Evolutionary conservation across 2,888 invertebrate species (phyloP).

Genomic region (Plebejus melissa): DNA sequence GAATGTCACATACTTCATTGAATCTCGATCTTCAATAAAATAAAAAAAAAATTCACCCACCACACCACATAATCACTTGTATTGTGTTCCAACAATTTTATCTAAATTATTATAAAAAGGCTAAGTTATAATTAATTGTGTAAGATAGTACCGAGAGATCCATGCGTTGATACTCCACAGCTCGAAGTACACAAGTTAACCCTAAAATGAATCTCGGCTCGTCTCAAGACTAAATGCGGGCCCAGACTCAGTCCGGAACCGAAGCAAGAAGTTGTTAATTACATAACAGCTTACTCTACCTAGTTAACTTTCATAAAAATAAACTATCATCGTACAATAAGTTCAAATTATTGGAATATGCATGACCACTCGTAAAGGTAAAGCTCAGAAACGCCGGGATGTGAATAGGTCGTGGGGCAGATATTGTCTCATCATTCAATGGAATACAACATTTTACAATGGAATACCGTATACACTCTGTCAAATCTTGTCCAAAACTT

Average conservation of each 20-base stretch:
- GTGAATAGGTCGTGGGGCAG: slow-evolving; percentile 55
- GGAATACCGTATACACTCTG: background rate
- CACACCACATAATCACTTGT: slow-evolving; percentile 66
- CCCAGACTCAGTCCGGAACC: slow-evolving; percentile 58
- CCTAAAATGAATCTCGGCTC: slow-evolving; percentile 74
- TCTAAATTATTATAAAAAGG: slow-evolving; percentile 79
- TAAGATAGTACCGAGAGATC: slow-evolving; percentile 70
- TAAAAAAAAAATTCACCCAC: slow-evolving; percentile 67
- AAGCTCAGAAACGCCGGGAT: slow-evolving; percentile 50
- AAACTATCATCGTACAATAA: slow-evolving; percentile 74
- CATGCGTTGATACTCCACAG: slow-evolving; percentile 68
- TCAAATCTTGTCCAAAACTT: background rate
- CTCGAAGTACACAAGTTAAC: slow-evolving; percentile 71
- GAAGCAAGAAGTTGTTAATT: slow-evolving; percentile 57
- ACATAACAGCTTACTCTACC: slow-evolving; percentile 78
- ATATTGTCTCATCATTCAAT: background rate
- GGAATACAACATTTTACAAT: background rate
- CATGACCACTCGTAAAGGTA: slow-evolving; percentile 48
- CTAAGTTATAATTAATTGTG: slow-evolving; percentile 78
- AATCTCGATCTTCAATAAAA: slow-evolving; percentile 67
- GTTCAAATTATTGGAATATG: slow-evolving; percentile 61
- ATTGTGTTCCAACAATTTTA: slow-evolving; percentile 68
- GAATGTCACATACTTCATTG: slow-evolving; percentile 76
- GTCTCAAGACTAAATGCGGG: slow-evolving; percentile 72
- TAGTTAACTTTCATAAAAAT: slow-evolving; percentile 76